These are phyloP conservation scores for Dicaeum eximium DNA, from an alignment of 2,113 vertebrate genomes.

Conservation along the genomic window DNA sequence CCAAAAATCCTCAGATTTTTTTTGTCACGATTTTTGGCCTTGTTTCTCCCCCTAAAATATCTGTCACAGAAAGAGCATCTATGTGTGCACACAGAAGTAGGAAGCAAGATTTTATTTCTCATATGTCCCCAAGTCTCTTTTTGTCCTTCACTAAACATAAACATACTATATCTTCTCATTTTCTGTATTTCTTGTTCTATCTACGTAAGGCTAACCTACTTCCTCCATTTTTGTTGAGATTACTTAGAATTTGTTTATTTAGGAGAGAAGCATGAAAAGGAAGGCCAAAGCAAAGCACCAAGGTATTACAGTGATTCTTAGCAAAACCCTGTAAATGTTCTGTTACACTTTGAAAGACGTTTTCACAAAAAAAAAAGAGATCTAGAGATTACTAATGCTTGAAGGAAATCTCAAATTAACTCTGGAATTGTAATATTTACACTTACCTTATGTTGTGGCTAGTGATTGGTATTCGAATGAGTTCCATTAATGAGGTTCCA, in stretches of 20 bases:
- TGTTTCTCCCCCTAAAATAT: not conserved
- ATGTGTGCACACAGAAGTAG: not conserved
- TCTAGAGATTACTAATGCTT: not conserved
- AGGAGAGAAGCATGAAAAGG: not conserved
- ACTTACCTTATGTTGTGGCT: slow-evolving; percentile 78
- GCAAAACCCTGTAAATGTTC: not conserved
- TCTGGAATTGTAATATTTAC: not conserved
- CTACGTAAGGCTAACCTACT: not conserved
- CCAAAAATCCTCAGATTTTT: not conserved
- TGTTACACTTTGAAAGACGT: not conserved
- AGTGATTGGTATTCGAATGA: slow-evolving; percentile 87
- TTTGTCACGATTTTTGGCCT: not conserved
- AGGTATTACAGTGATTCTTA: not conserved
- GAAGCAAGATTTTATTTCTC: not conserved
- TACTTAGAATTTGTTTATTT: not conserved
- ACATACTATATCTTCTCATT: not conserved
- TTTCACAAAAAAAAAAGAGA: not conserved
- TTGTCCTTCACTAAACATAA: not conserved
- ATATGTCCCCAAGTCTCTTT: not conserved
- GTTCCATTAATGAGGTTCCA: slow-evolving; percentile 87
- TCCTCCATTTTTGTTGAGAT: not conserved
- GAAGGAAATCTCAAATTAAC: not conserved
- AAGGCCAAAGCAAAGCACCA: not conserved
- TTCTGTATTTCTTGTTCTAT: not conserved
- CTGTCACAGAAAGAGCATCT: not conserved